Conservation (phyloP, 2,888 invertebrate species). For the Archips xylosteana region DNA sequence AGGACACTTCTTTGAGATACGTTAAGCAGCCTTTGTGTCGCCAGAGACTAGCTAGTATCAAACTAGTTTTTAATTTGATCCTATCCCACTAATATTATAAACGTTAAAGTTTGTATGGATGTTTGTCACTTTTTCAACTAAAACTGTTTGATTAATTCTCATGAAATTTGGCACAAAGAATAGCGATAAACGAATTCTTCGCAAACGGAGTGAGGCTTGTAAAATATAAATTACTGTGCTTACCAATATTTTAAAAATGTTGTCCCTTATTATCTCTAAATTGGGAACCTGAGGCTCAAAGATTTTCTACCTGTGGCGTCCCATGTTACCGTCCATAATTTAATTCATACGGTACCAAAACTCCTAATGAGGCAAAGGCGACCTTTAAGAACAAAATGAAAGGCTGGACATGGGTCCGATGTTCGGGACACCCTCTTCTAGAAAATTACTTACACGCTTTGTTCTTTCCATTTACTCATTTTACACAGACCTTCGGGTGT, state of each 20-base stretch:
- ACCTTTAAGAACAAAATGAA: constrained; percentile 16
- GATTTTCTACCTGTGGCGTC: constrained; percentile 8
- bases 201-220: too few species aligned
- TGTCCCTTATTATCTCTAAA: constrained; percentile 16
- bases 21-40: too few species aligned
- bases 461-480: constrained; percentile 11
- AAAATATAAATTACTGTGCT: too few species aligned
- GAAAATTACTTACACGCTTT: constrained; percentile 8
- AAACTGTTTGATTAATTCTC: too few species aligned
- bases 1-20: too few species aligned
- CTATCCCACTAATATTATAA: too few species aligned
- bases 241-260: not conserved
- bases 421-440: not conserved
- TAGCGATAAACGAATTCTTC: too few species aligned
- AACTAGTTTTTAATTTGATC: too few species aligned
- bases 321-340: constrained; percentile 20
- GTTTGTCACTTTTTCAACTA: too few species aligned
- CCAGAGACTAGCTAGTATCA: too few species aligned
- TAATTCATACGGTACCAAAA: constrained; percentile 21
- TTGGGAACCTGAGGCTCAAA: not conserved
- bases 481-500: not conserved
- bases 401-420: constrained; percentile 5
- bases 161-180: too few species aligned
- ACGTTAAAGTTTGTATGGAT: too few species aligned
- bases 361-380: constrained; percentile 22